These are phyloP conservation scores for Panagrolaimus sp. DNA, from an alignment of 1,140 invertebrate genomes.

Conservation along the genomic window DNA sequence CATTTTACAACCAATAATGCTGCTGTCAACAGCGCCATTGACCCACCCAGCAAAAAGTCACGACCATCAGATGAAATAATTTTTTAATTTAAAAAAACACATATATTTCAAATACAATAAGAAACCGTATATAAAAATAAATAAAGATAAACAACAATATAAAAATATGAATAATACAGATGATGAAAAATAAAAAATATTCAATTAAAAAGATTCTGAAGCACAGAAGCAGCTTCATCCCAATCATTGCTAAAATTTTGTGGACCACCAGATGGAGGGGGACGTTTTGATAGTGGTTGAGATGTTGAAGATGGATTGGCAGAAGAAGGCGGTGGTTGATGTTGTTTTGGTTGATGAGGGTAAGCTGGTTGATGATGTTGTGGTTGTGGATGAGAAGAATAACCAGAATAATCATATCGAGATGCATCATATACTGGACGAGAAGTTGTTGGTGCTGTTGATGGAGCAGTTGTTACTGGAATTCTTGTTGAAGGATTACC, in stretches of 20 bases:
- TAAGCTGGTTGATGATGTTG: background rate
- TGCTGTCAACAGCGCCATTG: no score
- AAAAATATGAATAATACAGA: background rate
- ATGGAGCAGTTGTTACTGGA: background rate
- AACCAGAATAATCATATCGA: background rate
- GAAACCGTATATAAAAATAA: no score
- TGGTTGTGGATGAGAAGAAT: background rate
- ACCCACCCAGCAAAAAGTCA: no score
- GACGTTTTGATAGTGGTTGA: background rate
- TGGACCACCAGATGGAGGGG: background rate
- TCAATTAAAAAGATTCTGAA: conserved; percentile 1
- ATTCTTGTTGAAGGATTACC: background rate
- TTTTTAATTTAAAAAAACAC: no score
- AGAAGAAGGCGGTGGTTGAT: background rate
- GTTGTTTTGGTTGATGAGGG: background rate
- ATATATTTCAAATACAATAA: no score
- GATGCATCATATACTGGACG: background rate
- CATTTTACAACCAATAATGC: no score
- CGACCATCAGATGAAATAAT: no score
- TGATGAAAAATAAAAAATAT: background rate
- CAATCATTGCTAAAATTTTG: background rate
- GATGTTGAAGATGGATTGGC: background rate
- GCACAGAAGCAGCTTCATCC: background rate
- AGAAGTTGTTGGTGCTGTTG: background rate
- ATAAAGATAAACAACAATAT: no score